Percentiles rank a stretch among this genome's conserved stretches.
phyloP scores from a whole-genome alignment of 2,888 invertebrate genomes.

The Drosophila kuntzei region DNA sequence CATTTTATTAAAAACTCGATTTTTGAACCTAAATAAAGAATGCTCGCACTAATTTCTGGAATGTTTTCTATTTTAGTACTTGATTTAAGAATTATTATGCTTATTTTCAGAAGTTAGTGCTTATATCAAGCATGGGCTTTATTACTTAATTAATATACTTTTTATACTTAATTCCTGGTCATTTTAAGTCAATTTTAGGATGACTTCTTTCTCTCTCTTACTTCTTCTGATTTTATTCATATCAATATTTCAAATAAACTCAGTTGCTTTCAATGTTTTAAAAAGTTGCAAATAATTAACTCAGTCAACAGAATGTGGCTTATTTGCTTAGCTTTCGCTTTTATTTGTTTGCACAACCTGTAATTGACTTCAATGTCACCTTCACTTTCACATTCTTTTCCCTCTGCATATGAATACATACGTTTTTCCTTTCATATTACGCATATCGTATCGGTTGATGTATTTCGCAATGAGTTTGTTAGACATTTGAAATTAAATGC shows the following conservation, averaged over 20 bases:
- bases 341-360: slow-evolving; percentile 8
- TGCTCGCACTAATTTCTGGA: too few species aligned
- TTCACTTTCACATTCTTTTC: background rate
- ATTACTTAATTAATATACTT: too few species aligned
- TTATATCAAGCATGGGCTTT: too few species aligned
- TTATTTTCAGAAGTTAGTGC: too few species aligned
- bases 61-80: too few species aligned
- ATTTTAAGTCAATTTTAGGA: too few species aligned
- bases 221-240: background rate
- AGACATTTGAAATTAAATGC: background rate
- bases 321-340: slow-evolving; percentile 5
- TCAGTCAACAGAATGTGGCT: background rate
- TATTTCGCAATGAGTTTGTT: background rate
- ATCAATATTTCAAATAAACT: background rate
- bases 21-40: too few species aligned
- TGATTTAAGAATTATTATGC: too few species aligned
- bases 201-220: background rate
- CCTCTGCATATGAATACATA: background rate
- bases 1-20: too few species aligned
- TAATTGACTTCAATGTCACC: slow-evolving; percentile 2
- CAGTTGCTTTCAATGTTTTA: background rate
- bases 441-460: background rate
- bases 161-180: too few species aligned
- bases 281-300: background rate
- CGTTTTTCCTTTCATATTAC: background rate